Conservation (phyloP, 2,113 vertebrate genomes). For the Asarcornis scutulata region DNA sequence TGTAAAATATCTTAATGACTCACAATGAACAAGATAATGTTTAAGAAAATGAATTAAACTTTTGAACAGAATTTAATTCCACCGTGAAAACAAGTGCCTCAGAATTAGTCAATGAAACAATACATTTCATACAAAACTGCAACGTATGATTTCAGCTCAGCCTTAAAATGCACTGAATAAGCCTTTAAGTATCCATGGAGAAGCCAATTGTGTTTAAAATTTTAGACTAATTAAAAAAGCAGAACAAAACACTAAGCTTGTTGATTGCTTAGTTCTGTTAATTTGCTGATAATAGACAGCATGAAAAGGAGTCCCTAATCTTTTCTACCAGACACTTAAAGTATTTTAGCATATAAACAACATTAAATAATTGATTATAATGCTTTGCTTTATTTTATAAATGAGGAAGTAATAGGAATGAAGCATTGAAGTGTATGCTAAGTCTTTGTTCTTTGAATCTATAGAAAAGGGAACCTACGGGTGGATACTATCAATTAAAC, state of each 20-base stretch:
- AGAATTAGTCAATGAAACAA: constrained; percentile 29
- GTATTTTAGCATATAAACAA: constrained; percentile 18
- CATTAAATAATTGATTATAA: not conserved
- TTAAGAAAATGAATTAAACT: constrained; percentile 46
- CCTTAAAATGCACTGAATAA: constrained; percentile 26
- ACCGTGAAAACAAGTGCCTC: constrained; percentile 4
- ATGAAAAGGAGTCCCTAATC: not conserved
- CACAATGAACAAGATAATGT: not conserved
- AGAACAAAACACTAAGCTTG: not conserved
- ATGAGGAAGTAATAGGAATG: not conserved
- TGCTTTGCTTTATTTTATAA: constrained; percentile 6
- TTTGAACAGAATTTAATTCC: constrained; percentile 25
- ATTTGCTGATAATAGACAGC: constrained; percentile 11
- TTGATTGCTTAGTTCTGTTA: constrained; percentile 29
- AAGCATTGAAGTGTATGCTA: not conserved
- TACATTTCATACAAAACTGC: not conserved
- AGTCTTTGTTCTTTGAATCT: not conserved
- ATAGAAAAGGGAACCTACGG: not conserved
- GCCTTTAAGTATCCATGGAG: constrained; percentile 34
- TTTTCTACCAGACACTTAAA: not conserved
- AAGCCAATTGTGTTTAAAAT: constrained; percentile 39
- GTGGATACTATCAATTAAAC: not conserved
- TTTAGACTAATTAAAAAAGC: constrained; percentile 22
- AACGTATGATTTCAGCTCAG: not conserved
- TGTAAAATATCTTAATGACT: constrained; percentile 33